Evolutionary conservation across 1,140 invertebrate species (phyloP), one percentile per base, ranked within the genome.

Genomic region (Copidosoma floridanum): DNA sequence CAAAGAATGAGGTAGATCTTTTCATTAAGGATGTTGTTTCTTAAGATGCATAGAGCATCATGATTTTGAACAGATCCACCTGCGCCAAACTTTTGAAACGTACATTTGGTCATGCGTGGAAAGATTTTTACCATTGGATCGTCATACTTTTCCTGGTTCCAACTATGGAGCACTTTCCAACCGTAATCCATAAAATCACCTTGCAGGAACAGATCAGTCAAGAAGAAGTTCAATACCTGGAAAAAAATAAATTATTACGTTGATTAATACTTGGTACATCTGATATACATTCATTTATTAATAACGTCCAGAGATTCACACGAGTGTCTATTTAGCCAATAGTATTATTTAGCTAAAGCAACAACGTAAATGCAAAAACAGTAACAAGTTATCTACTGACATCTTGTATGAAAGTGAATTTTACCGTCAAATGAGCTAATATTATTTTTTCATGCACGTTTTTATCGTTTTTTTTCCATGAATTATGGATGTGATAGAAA

Each of bases 1-100:
- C 93, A 95, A 5, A 95, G 79, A 82, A 94, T 93, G 66, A 94
- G 92, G 80, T 92, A 95, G 65, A 95, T 94, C 77, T 95, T 95
- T 74, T 95, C 94, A 75, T 96, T 95, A 48, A 96, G 84, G 65
- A 95, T 94, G 76, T 96, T 96, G 59, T 95, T 79, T 1, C 93
- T 92, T 0, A 95, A 82, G 8, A 95, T 84, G 68, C 93, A 95
- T 7, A 95, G 83, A 1, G 91, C 88, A 74, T 94, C 93, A 69
- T 90, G 85, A 60, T 84, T 90, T 72, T 93, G 90, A 41, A 93
- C 86, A 1, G 87, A 83, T 52, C 91, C 92, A n/a, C 91, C 91
- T 32, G 91, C 83, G 83, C 93, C 93, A 72, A 83, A 95, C 80
- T 93, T 94, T 78, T 90, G 89, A 86, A 96, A 96, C 41, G 90